Evolutionary conservation across 2,888 invertebrate genomes (phyloP), one percentile per base, ranked within the genome.

Genomic region (Petrolisthes manimaculis): DNA sequence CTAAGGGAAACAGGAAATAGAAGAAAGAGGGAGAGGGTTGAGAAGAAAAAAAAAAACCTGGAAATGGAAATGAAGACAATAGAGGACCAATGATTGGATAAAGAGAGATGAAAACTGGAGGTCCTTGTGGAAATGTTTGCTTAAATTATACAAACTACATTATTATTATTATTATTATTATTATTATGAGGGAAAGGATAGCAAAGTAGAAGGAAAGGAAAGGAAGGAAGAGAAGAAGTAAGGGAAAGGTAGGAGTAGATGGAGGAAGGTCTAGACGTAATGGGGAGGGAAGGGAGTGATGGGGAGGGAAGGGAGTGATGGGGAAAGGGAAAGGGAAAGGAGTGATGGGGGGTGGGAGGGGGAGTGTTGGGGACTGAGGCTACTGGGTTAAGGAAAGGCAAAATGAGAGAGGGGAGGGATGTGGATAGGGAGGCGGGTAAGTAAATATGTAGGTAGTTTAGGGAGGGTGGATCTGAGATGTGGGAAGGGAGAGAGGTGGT

Each of bases 341-440:
- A 83, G 74, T 37, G 51, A 74, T 8, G 18, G 83, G 61, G 37
- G 21, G 81, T 56, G 67, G 51, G 61, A 61, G 67, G 55, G 37
- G 14, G 21, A 21, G 37, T 14, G 56, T 6, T 9, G 54, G 67
- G 61, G 56, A 3, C n/a, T 24, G 82, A n/a, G 37, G 24, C 8
- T 67, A 56, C 24, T 53, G 14, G 8, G 74, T 18, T 8, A 21
- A 74, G 14, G 77, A 53, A 77, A 51, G 51, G 51, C 37, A 5
- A 75, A n/a, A 75, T 74, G 8, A 21, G 74, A 21, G 8, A 18
- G 18, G 9, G 61, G 61, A 12, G 61, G 61, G 3, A 18, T 2
- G 61, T 9, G 61, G 61, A 61, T 9, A 12, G 61, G 18, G 74
- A n/a, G 21, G n/a, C 1, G 74, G n/a, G 74, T 24, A 51, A 3